phyloP scores from a whole-genome alignment of 2,888 invertebrate species.

The Zhuqinia jingwanae region DNA sequence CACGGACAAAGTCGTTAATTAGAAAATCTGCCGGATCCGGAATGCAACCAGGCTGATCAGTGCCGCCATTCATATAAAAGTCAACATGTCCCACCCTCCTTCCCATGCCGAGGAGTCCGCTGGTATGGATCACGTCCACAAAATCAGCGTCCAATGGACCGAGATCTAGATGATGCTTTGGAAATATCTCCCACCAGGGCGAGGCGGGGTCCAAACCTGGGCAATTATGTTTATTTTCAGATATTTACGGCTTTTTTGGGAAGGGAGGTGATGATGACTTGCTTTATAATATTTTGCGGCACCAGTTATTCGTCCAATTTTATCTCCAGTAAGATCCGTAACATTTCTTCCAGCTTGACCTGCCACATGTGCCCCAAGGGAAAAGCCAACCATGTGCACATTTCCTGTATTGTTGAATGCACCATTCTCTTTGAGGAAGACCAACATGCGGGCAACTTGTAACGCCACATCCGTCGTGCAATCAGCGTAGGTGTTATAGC shows the following conservation, averaged over 20 bases:
- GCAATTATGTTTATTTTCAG: background rate
- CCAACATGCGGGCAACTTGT: constrained; percentile 49
- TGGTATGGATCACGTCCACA: constrained; percentile 56
- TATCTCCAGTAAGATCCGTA: constrained; percentile 49
- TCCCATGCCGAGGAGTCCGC: constrained; percentile 30
- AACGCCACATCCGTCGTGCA: constrained; percentile 50
- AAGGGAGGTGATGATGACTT: too few relatives aligned
- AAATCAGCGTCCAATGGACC: constrained; percentile 54
- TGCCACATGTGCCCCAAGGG: constrained; percentile 55
- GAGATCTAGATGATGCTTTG: constrained; percentile 52
- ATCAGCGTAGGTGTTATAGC: constrained; percentile 52
- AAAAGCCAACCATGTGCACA: constrained; percentile 46
- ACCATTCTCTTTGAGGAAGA: constrained; percentile 4
- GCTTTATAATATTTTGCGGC: too few relatives aligned
- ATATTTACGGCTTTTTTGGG: background rate
- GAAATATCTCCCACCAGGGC: constrained; percentile 51
- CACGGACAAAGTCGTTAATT: constrained; percentile 49
- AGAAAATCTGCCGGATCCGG: constrained; percentile 45
- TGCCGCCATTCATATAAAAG: constrained; percentile 46
- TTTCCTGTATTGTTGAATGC: constrained; percentile 26
- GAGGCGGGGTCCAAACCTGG: constrained; percentile 49
- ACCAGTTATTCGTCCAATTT: constrained; percentile 60
- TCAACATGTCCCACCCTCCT: constrained; percentile 46
- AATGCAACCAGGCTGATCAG: constrained; percentile 50
- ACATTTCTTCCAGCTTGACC: constrained; percentile 58